phyloP scores from a whole-genome alignment of 2,797 vertebrate genomes.

The Parauchenoglanis punctatus region DNA sequence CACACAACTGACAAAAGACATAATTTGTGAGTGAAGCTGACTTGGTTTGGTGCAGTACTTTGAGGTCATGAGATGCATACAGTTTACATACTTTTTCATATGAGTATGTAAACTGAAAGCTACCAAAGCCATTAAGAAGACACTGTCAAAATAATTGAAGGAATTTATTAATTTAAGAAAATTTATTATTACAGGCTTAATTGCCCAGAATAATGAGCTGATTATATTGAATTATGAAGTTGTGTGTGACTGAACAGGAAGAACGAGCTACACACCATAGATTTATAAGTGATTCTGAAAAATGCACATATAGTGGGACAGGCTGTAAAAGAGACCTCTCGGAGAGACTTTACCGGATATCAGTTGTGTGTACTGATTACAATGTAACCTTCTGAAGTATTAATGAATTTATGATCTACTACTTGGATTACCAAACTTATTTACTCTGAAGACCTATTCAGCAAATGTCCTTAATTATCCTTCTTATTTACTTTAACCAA shows the following conservation, averaged over 20 bases:
- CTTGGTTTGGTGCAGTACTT: neutral
- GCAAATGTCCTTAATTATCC: neutral
- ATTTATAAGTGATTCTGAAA: neutral
- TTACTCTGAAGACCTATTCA: neutral
- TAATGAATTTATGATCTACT: neutral
- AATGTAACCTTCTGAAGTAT: neutral
- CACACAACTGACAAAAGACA: slow-evolving; percentile 20
- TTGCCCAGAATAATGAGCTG: neutral
- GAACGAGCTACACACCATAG: neutral
- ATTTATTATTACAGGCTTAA: neutral
- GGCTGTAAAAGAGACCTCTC: neutral
- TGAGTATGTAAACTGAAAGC: neutral
- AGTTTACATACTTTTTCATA: neutral
- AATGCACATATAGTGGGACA: neutral
- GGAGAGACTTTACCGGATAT: neutral
- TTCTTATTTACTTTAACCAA: neutral
- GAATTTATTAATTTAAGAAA: neutral
- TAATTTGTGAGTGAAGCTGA: neutral
- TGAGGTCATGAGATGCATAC: neutral
- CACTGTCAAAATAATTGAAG: neutral
- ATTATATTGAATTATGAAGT: neutral
- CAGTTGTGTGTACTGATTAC: neutral
- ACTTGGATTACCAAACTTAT: neutral
- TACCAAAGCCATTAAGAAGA: neutral
- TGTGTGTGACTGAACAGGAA: neutral